Evolutionary conservation across 2,888 invertebrate species (phyloP), one percentile per base, ranked within the genome.

Genomic region (Phaonia tiefii): DNA sequence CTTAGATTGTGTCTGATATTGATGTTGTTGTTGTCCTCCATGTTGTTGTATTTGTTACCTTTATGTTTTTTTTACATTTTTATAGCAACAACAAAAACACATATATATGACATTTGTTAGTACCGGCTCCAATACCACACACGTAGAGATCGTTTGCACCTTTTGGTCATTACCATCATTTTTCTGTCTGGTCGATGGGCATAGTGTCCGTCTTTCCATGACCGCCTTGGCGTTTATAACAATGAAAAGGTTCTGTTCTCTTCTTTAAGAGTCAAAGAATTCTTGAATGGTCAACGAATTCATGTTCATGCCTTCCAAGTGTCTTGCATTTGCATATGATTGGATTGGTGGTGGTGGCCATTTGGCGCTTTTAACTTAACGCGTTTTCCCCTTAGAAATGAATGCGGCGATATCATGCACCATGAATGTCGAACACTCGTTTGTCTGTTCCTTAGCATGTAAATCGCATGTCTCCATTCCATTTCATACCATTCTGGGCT

Each of bases 71-170:
- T n/a, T 60, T 15, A 15, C 10, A 17, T 37, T 58, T 20, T 63
- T 63, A 37, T 1, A 39, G 20, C 42, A 39, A 42, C 63, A 42
- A 42, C 39, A 37, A 39, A 20, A 37, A 63, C 63, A 42, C 56
- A 39, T 63, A 39, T 42, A 63, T 39, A 63, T 63, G 3, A 39
- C 44, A 25, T 46, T 54, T 39, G 42, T 67, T 51, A 1, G 20
- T 15, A 25, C 42, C 54, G 39, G 66, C 42, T 37, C 31, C 71
- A 63, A 31, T 69, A 73, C 80, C 80, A 80, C 80, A 80, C 76
- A 80, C 75, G 76, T 80, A 44, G 76, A 13, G 46, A 65, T 76
- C 75, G 75, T 80, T 80, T 72, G 75, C 79, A 80, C 79, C 80
- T 80, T 80, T 76, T 65, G 26, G 54, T 63, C 63, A 42, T 11